phyloP scores from a whole-genome alignment of 2,113 vertebrate species.

The Martes martes region DNA sequence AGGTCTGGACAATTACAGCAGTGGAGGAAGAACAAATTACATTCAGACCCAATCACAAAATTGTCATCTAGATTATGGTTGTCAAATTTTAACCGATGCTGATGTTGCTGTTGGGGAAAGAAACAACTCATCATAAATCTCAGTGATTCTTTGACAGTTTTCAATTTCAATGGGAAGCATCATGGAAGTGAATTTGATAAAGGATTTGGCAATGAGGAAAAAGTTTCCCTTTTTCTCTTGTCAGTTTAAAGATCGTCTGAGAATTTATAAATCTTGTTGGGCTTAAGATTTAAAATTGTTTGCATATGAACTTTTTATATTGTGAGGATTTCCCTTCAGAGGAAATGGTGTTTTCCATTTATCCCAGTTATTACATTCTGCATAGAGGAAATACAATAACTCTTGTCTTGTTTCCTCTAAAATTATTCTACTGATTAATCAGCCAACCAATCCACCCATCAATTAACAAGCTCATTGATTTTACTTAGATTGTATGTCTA shows the following conservation, averaged over 20 bases:
- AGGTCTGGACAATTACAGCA: slow-evolving; percentile 53
- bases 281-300: slow-evolving; percentile 48
- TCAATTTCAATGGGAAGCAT: slow-evolving; percentile 63
- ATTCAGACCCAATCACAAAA: slow-evolving; percentile 56
- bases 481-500: background rate
- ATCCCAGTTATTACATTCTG: background rate
- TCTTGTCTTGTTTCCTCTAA: background rate
- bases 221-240: background rate
- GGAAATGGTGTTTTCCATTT: background rate
- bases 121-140: slow-evolving; percentile 60
- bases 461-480: background rate
- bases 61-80: slow-evolving; percentile 66
- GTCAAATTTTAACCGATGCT: slow-evolving; percentile 48
- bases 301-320: background rate
- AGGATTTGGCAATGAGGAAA: slow-evolving; percentile 31
- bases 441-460: background rate
- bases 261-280: slow-evolving; percentile 38
- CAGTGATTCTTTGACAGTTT: slow-evolving; percentile 66
- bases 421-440: background rate
- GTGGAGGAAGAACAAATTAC: slow-evolving; percentile 64
- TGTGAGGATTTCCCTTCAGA: background rate
- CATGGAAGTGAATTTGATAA: slow-evolving; percentile 56
- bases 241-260: slow-evolving; percentile 39
- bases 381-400: background rate
- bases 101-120: slow-evolving; percentile 41